phyloP scores from a whole-genome alignment of 2,113 vertebrate genomes.

The Nerophis ophidion region DNA sequence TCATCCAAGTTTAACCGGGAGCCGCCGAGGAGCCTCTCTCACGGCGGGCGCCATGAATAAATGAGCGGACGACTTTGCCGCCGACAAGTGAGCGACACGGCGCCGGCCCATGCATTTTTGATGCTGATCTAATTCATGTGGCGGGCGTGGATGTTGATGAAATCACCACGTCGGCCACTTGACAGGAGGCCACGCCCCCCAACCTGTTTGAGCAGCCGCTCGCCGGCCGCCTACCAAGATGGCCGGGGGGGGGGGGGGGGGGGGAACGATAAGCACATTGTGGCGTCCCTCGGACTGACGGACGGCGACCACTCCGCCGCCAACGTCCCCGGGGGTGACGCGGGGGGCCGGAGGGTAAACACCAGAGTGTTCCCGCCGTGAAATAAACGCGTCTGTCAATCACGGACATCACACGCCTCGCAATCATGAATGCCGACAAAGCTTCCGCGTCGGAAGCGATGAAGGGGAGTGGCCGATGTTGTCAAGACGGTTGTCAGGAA shows the following conservation, averaged over 20 bases:
- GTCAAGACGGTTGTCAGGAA: too few relatives aligned
- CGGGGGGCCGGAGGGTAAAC: slow-evolving; percentile 30
- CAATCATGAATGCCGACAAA: slow-evolving; percentile 68
- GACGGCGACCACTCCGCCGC: slow-evolving; percentile 12
- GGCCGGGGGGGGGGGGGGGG: slow-evolving; percentile 49
- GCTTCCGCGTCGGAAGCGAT: slow-evolving; percentile 1
- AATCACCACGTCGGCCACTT: slow-evolving; percentile 77
- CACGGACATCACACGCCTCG: slow-evolving; percentile 45
- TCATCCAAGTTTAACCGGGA: slow-evolving; percentile 55
- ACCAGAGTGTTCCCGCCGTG: too few relatives aligned
- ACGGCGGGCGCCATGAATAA: slow-evolving; percentile 68
- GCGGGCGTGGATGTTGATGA: slow-evolving; percentile 77
- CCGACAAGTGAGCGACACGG: slow-evolving; percentile 75
- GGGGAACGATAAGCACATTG: too few relatives aligned
- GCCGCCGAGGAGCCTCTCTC: slow-evolving; percentile 48
- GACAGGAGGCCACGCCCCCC: slow-evolving; percentile 71
- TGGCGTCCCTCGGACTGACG: slow-evolving; percentile 13
- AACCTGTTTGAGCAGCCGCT: slow-evolving; percentile 69
- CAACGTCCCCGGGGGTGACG: background rate
- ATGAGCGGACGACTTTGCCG: slow-evolving; percentile 71
- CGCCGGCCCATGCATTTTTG: slow-evolving; percentile 73
- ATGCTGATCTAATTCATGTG: slow-evolving; percentile 78
- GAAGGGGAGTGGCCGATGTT: too few relatives aligned
- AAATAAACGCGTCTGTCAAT: slow-evolving; percentile 45
- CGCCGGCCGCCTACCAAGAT: slow-evolving; percentile 51